These are phyloP conservation scores for Trypoxylon attenuatum DNA, from an alignment of 2,888 invertebrate genomes.

Conservation along the genomic window DNA sequence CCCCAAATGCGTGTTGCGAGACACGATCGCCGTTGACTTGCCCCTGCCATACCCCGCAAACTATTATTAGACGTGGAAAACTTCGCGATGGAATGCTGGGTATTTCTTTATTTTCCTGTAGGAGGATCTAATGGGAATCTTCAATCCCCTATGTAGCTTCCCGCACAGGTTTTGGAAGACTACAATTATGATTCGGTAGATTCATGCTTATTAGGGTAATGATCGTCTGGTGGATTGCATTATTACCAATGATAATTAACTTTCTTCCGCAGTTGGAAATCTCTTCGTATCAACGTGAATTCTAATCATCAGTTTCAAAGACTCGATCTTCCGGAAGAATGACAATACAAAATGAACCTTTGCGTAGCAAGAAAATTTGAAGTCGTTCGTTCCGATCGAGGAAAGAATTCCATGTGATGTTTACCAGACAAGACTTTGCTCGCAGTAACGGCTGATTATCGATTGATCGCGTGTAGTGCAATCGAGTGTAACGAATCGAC, in stretches of 20 bases:
- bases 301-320: no score
- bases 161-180: no score
- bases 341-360: no score
- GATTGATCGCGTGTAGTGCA: slow-evolving; percentile 33
- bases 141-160: slow-evolving; percentile 14
- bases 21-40: neutral
- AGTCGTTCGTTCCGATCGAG: no score
- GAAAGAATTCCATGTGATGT: slow-evolving; percentile 4
- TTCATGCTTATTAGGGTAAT: no score
- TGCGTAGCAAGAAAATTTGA: no score
- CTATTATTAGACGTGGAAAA: slow-evolving; percentile 53
- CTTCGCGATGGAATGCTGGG: slow-evolving; percentile 43
- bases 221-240: no score
- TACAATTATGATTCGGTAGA: no score
- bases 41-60: slow-evolving; percentile 22
- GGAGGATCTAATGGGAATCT: slow-evolving; percentile 18
- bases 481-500: slow-evolving; percentile 39
- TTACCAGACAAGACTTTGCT: slow-evolving; percentile 29
- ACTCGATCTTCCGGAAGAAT: no score
- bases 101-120: slow-evolving; percentile 41
- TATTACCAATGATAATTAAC: no score
- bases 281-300: no score
- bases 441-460: slow-evolving; percentile 39
- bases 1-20: slow-evolving; percentile 30
- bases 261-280: no score